Percentiles rank a stretch among this genome's conserved stretches.
phyloP scores from a whole-genome alignment of 2,888 invertebrate genomes.

The Halictus ligatus region DNA sequence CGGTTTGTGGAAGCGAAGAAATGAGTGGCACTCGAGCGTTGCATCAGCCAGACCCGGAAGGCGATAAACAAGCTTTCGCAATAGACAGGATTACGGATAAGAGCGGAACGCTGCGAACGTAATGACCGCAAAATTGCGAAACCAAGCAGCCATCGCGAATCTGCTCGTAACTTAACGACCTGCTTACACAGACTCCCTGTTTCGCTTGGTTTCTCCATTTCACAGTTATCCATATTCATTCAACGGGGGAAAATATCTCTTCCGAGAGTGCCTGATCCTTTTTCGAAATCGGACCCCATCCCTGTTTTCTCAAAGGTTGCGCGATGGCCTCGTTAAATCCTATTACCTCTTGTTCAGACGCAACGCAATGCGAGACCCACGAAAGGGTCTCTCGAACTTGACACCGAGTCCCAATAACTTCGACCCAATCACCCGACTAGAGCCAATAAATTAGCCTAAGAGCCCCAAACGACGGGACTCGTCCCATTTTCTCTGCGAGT shows the following conservation, averaged over 20 bases:
- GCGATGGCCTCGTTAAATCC: not conserved
- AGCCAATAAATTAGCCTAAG: too few species aligned
- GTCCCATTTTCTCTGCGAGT: too few species aligned
- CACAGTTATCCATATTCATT: not conserved
- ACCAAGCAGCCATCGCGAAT: slow-evolving; percentile 43
- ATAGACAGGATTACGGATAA: slow-evolving; percentile 50
- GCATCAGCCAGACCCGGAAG: slow-evolving; percentile 39
- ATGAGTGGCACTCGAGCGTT: slow-evolving; percentile 41
- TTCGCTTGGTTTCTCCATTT: slow-evolving; percentile 16
- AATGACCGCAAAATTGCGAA: slow-evolving; percentile 60
- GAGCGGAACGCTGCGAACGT: slow-evolving; percentile 43
- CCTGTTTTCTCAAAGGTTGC: not conserved
- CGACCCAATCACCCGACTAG: too few species aligned
- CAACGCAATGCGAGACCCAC: too few species aligned
- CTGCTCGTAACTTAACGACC: slow-evolving; percentile 52
- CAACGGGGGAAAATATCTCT: slow-evolving; percentile 32
- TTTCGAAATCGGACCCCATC: not conserved
- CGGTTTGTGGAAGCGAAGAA: slow-evolving; percentile 16
- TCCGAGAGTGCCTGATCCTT: not conserved
- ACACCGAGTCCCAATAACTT: too few species aligned
- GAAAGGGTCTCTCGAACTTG: too few species aligned
- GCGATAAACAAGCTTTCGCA: slow-evolving; percentile 54
- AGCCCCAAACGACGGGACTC: too few species aligned
- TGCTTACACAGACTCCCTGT: slow-evolving; percentile 41
- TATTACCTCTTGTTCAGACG: too few species aligned